These are phyloP conservation scores for Sialia sialis DNA, from an alignment of 2,113 vertebrate genomes.

Conservation along the genomic window DNA sequence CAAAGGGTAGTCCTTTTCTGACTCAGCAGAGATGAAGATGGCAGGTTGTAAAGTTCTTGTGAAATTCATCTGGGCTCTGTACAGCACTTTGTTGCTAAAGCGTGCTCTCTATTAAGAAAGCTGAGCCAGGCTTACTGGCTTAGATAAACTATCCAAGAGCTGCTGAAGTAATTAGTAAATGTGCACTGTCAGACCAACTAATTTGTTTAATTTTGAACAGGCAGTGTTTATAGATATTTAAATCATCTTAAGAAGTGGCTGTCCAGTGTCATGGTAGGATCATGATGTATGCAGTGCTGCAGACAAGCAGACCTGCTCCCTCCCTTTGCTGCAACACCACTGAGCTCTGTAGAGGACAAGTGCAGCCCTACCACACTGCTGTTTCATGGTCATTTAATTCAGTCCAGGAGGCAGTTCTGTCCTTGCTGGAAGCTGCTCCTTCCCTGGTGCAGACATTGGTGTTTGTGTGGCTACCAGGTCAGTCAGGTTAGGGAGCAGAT, in stretches of 20 bases:
- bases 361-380: background rate
- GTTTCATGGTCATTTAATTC: background rate
- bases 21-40: background rate
- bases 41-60: background rate
- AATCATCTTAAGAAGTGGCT: slow-evolving; percentile 22
- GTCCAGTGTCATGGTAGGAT: background rate
- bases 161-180: slow-evolving; percentile 22
- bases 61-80: background rate
- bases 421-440: background rate
- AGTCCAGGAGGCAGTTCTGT: background rate
- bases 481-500: background rate
- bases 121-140: background rate
- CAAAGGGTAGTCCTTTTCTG: background rate
- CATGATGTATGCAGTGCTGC: background rate
- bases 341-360: background rate
- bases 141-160: background rate
- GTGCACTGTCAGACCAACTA: background rate
- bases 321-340: background rate
- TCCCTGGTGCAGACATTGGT: background rate
- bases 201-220: slow-evolving; percentile 24
- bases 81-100: background rate
- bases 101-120: background rate
- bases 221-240: slow-evolving; percentile 14
- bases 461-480: background rate
- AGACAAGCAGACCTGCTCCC: background rate